Base-by-base conservation (phyloP, 1,140 invertebrate genomes). In the Tetranychus urticae region DNA sequence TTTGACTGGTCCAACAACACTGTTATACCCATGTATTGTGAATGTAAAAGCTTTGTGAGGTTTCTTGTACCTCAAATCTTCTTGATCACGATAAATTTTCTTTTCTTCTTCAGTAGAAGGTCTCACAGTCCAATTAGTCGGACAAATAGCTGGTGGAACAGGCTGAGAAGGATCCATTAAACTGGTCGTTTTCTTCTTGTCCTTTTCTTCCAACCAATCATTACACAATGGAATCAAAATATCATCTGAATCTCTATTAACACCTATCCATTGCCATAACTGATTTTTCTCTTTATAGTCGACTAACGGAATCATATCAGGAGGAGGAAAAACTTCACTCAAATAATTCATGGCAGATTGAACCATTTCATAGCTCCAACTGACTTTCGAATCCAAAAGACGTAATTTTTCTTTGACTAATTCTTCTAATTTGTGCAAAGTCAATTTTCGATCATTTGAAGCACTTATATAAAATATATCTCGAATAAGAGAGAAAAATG, bases 221-320 rank as follows among this genome's bases (percentile, higher is more conserved):
- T 80, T 77, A 69, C 83, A 90, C 31, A 93, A 71, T 6, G 80
- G 73, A 4, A 77, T 71, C 3, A 96, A 72, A 42, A 86, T 78
- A 12, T 80, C 78, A 75, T 94, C 89, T 1, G 84, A 83, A 70
- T 94, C 90, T 37, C 89, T 77, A 0, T 89, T 88, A n/a, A 86
- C 86, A 35, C 47, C 90, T 60, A 93, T 94, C 90, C 90, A 94
- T 66, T 90, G 86, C 73, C 90, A 94, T 60, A 81, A 72, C 63
- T 76, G 75, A 36, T 74, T 71, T 50, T 74, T 69, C 64, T 77
- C 80, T 71, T 93, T 90, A 70, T 85, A 90, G 71, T 93, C 88
- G 59, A 96, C 61, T 10, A 62, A 54, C 14, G 61, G 61, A 14
- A 62, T 48, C 39, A 58, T 56, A 4, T 62, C 39, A 45, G 54